These are phyloP conservation scores for Haplochromis vanheusdeni DNA, from an alignment of 2,113 vertebrate species.

Conservation along the genomic window DNA sequence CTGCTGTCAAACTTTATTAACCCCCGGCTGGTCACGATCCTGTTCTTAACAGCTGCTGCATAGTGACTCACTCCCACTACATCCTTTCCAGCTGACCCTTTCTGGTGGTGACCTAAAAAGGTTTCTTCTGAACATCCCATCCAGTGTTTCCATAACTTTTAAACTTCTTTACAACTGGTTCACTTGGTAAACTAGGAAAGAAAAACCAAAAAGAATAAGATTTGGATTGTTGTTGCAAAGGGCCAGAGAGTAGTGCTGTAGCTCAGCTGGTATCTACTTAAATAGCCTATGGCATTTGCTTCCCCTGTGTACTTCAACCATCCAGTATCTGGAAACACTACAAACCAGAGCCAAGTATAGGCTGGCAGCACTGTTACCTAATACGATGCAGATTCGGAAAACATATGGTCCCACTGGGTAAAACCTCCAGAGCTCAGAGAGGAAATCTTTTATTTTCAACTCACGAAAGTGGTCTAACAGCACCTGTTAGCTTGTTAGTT, in stretches of 20 bases:
- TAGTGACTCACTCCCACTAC: constrained; percentile 8
- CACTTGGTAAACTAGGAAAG: not conserved
- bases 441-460: constrained; percentile 61
- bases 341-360: constrained; percentile 26
- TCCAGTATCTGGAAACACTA: constrained; percentile 20
- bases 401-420: constrained; percentile 62
- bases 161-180: not conserved
- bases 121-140: not conserved
- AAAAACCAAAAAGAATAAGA: not conserved
- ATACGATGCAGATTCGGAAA: constrained; percentile 57
- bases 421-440: constrained; percentile 39
- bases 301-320: not conserved
- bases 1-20: constrained; percentile 47
- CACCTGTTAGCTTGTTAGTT: constrained; percentile 65
- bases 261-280: constrained; percentile 40
- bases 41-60: constrained; percentile 37
- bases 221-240: not conserved
- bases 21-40: constrained; percentile 10
- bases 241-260: not conserved
- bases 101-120: not conserved
- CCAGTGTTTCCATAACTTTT: not conserved
- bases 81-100: constrained; percentile 26
- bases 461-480: constrained; percentile 22
- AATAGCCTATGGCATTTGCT: not conserved
- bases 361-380: constrained; percentile 54